phyloP scores from a whole-genome alignment of 1,140 invertebrate genomes.

The Rhopalosiphum maidis region DNA sequence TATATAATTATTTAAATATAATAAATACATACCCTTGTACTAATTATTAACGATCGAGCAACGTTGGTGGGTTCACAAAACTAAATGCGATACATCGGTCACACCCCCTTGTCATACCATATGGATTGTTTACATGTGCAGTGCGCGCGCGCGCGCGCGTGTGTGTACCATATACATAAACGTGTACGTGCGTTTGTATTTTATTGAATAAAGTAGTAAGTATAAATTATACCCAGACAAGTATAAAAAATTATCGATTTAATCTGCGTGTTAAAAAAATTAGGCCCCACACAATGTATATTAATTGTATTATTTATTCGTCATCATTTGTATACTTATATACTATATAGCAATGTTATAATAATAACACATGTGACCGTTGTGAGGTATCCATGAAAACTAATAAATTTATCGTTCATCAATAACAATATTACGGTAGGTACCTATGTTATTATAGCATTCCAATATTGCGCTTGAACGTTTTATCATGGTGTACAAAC shows the following conservation, averaged over 20 bases:
- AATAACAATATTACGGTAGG: not conserved
- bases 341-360: not conserved
- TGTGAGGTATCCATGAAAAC: not conserved
- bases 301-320: not conserved
- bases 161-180: not conserved
- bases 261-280: slow-evolving; percentile 6
- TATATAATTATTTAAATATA: not conserved
- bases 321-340: not conserved
- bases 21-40: not conserved
- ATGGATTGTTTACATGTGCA: not conserved
- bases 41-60: slow-evolving; percentile 10
- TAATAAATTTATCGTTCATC: not conserved
- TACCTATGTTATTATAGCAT: not conserved
- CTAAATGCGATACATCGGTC: not conserved
- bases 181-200: not conserved
- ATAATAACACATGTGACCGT: not conserved
- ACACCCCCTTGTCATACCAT: slow-evolving; percentile 7
- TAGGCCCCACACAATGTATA: slow-evolving; percentile 11
- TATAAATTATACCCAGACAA: not conserved
- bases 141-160: too few species aligned
- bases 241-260: slow-evolving; percentile 11
- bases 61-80: slow-evolving; percentile 18
- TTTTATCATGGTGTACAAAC: not conserved
- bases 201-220: slow-evolving; percentile 17
- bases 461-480: not conserved